Evolutionary conservation across 2,797 vertebrate species (phyloP).

Genomic region (Xenops minutus): DNA sequence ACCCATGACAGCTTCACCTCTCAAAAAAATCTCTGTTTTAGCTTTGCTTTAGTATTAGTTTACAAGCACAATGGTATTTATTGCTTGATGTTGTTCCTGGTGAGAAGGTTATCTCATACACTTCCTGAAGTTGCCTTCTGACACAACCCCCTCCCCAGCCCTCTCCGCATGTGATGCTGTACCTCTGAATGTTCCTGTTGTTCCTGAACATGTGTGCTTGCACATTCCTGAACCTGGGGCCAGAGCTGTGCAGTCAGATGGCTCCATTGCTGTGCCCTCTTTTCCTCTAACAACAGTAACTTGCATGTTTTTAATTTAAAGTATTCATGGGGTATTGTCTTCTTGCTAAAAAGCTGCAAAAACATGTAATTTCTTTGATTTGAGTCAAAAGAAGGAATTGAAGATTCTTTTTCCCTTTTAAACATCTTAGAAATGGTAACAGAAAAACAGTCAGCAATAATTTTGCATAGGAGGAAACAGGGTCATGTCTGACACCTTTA

Average conservation of each 20-base stretch:
- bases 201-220: slow-evolving; percentile 3
- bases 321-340: neutral
- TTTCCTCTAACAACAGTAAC: neutral
- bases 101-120: neutral
- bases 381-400: neutral
- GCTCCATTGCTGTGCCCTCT: neutral
- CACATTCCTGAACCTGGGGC: slow-evolving; percentile 37
- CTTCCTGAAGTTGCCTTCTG: neutral
- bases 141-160: neutral
- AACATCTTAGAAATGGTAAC: neutral
- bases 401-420: neutral
- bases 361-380: neutral
- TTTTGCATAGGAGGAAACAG: neutral
- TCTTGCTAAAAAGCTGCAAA: neutral
- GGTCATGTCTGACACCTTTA: neutral
- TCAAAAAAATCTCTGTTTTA: neutral
- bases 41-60: neutral
- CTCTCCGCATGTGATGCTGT: neutral
- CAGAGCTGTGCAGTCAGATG: slow-evolving; percentile 35
- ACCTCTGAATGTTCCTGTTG: slow-evolving; percentile 51
- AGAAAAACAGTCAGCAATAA: neutral
- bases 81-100: neutral
- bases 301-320: neutral
- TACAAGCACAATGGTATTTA: neutral
- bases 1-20: neutral